A percentile compares a stretch with the other conserved stretches of the same genome.
These are phyloP conservation scores for Polietes domitor DNA, from an alignment of 2,888 invertebrate species.

Conservation along the genomic window DNA sequence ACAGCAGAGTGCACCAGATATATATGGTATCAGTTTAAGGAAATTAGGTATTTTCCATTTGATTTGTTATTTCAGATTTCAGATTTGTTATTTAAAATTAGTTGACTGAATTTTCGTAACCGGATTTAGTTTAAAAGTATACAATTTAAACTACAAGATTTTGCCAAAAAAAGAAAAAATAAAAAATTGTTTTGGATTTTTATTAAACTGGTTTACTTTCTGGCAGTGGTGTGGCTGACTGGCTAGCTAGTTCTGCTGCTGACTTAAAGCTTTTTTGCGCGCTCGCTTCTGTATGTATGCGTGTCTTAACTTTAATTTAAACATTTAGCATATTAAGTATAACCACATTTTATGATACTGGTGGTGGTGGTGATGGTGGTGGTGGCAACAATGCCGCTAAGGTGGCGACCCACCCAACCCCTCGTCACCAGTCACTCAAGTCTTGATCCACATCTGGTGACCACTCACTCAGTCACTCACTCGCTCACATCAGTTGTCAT, in stretches of 20 bases:
- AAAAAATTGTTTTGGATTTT: not conserved
- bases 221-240: too few relatives aligned
- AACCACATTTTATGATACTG: constrained; percentile 45
- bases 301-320: constrained; percentile 13
- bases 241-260: not conserved
- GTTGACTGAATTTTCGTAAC: constrained; percentile 37
- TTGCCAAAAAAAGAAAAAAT: not conserved
- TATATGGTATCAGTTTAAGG: too few relatives aligned
- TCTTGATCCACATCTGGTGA: constrained; percentile 9
- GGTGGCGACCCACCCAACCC: constrained; percentile 44
- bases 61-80: not conserved
- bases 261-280: constrained; percentile 25
- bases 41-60: too few relatives aligned
- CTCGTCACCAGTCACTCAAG: constrained; percentile 24
- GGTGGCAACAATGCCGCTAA: too few relatives aligned
- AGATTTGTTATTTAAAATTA: not conserved
- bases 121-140: constrained; percentile 51
- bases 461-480: constrained; percentile 4
- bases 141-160: constrained; percentile 8
- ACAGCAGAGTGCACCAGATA: too few relatives aligned
- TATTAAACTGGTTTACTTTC: constrained; percentile 49
- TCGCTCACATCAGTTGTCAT: constrained; percentile 48
- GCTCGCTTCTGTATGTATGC: not conserved
- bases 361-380: not conserved
- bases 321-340: constrained; percentile 38